Percentiles rank a stretch among this genome's conserved stretches.
Evolutionary conservation across 2,888 invertebrate genomes (phyloP).

Genomic region (Nymphalis urticae): DNA sequence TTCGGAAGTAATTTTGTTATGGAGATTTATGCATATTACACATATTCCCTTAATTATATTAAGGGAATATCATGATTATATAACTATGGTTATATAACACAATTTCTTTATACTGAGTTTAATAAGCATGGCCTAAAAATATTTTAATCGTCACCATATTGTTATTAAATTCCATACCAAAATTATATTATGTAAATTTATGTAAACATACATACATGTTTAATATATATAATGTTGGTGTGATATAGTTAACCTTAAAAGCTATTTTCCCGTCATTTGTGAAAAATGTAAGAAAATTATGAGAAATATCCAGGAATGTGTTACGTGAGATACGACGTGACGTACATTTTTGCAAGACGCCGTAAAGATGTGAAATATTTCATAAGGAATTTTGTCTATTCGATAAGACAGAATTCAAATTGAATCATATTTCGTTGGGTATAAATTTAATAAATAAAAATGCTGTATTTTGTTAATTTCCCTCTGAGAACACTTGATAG

Average conservation of each 20-base stretch:
- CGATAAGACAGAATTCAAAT: slow-evolving; percentile 22
- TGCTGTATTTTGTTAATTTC: background rate
- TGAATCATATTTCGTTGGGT: slow-evolving; percentile 7
- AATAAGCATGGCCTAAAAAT: too few relatives aligned
- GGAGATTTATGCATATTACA: background rate
- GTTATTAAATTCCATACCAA: too few relatives aligned
- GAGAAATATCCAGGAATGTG: slow-evolving; percentile 9
- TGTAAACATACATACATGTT: too few relatives aligned
- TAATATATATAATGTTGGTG: too few relatives aligned
- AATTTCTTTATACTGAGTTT: too few relatives aligned
- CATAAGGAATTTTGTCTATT: slow-evolving; percentile 22
- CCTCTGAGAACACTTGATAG: too few relatives aligned
- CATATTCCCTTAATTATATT: too few relatives aligned
- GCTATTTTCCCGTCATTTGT: background rate
- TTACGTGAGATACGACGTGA: slow-evolving; percentile 7
- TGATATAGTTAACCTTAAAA: background rate
- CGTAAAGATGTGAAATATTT: slow-evolving; percentile 21
- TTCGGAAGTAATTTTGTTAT: background rate
- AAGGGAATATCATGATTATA: too few relatives aligned
- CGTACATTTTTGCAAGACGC: slow-evolving; percentile 21
- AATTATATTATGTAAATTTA: too few relatives aligned
- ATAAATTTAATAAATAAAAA: background rate
- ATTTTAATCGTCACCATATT: too few relatives aligned
- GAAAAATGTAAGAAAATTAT: slow-evolving; percentile 14
- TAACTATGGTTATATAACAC: too few relatives aligned